Conservation (phyloP, 2,888 invertebrate genomes). For the Cosmia pyralina region DNA sequence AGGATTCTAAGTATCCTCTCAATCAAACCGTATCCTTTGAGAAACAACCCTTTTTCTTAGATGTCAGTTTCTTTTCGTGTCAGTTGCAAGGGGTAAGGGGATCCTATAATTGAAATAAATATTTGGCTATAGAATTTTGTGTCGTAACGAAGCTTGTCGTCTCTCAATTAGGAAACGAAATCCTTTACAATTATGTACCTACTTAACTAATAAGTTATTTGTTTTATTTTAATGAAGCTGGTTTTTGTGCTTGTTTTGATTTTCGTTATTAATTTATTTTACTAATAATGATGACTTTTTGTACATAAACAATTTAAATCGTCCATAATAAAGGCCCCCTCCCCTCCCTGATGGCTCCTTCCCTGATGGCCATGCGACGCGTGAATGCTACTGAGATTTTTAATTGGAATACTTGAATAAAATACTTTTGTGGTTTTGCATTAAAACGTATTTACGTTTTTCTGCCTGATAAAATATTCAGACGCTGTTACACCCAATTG, state of each 20-base stretch:
- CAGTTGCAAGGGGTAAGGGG: conserved; percentile 77
- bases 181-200: conserved; percentile 67
- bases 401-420: not conserved
- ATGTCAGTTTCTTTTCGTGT: conserved; percentile 86
- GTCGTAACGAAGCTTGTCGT: conserved; percentile 72
- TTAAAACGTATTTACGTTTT: not conserved
- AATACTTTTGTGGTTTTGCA: not conserved
- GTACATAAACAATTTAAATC: not conserved
- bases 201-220: conserved; percentile 58
- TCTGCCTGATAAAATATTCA: conserved; percentile 4
- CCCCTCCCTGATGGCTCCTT: too few species aligned
- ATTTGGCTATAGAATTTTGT: conserved; percentile 84
- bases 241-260: conserved; percentile 36
- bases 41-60: conserved; percentile 82
- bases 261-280: conserved; percentile 25
- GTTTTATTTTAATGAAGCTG: conserved; percentile 58
- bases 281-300: not conserved
- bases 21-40: conserved; percentile 77
- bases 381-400: not conserved
- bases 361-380: not conserved
- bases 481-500: conserved; percentile 8
- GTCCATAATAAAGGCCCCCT: too few species aligned
- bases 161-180: conserved; percentile 70
- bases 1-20: conserved; percentile 77
- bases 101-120: conserved; percentile 85